A percentile compares a stretch with the other conserved stretches of the same genome.
phyloP scores from a whole-genome alignment of 2,113 vertebrate species.

The Petrocephalus zakoni region DNA sequence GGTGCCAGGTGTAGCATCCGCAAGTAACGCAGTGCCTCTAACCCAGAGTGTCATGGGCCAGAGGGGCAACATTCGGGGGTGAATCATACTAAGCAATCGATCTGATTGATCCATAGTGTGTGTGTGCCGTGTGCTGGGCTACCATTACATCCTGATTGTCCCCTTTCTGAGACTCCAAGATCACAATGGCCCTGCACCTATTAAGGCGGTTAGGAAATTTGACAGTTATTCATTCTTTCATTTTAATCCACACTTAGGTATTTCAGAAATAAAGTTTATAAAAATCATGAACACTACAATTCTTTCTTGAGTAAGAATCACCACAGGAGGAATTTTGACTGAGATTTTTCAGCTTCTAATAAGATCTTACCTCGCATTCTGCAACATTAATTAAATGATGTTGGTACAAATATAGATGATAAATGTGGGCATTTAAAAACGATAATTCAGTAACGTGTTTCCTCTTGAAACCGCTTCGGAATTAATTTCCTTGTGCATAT shows the following conservation, averaged over 20 bases:
- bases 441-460: background rate
- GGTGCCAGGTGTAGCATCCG: background rate
- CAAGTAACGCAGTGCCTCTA: background rate
- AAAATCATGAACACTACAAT: too few relatives aligned
- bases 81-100: background rate
- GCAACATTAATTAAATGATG: background rate
- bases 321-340: background rate
- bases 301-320: too few relatives aligned
- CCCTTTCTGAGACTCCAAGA: too few relatives aligned
- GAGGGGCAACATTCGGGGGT: background rate
- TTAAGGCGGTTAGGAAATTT: too few relatives aligned
- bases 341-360: background rate
- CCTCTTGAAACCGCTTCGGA: background rate
- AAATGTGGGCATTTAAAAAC: background rate
- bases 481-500: background rate
- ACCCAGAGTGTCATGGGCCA: too few relatives aligned
- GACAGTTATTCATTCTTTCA: too few relatives aligned
- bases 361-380: background rate
- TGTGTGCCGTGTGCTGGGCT: background rate
- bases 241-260: too few relatives aligned
- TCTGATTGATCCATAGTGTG: background rate
- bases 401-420: background rate
- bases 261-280: too few relatives aligned
- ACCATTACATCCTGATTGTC: too few relatives aligned
- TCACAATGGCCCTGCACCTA: too few relatives aligned